phyloP scores from a whole-genome alignment of 2,113 vertebrate species.

The Takifugu bimaculatus region DNA sequence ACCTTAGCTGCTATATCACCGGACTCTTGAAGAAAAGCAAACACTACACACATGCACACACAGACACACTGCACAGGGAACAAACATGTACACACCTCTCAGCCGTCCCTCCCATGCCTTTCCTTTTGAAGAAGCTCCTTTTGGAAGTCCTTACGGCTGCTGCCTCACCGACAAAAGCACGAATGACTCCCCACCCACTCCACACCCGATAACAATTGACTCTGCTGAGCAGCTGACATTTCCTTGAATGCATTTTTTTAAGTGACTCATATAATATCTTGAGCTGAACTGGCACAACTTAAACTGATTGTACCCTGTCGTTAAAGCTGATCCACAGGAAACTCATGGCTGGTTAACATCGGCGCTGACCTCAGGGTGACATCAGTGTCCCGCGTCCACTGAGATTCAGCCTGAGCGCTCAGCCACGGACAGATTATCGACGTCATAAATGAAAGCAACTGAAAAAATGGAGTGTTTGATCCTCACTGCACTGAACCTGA shows the following conservation, averaged over 20 bases:
- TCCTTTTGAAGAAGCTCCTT: constrained; percentile 22
- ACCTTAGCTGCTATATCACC: constrained; percentile 57
- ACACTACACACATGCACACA: constrained; percentile 18
- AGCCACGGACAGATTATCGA: no score
- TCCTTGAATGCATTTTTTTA: constrained; percentile 14
- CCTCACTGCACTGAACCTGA: constrained; percentile 54
- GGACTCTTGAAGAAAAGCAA: constrained; percentile 50
- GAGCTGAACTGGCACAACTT: constrained; percentile 32
- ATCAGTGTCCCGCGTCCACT: constrained; percentile 27
- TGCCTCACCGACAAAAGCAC: constrained; percentile 69
- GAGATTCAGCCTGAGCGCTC: constrained; percentile 11
- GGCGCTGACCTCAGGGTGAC: constrained; percentile 53
- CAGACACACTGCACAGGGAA: neutral
- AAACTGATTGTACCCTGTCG: constrained; percentile 45
- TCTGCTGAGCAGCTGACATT: constrained; percentile 29
- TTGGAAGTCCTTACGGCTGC: constrained; percentile 39
- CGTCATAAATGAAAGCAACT: neutral
- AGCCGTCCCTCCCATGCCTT: constrained; percentile 12
- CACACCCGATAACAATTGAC: constrained; percentile 16
- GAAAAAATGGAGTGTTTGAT: constrained; percentile 22
- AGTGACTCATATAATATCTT: constrained; percentile 33
- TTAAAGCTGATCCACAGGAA: constrained; percentile 35
- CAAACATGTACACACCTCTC: constrained; percentile 19
- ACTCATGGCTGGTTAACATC: constrained; percentile 23
- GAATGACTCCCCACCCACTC: constrained; percentile 50